phyloP scores from a whole-genome alignment of 1,140 invertebrate genomes.

The Zaprionus taronus region DNA sequence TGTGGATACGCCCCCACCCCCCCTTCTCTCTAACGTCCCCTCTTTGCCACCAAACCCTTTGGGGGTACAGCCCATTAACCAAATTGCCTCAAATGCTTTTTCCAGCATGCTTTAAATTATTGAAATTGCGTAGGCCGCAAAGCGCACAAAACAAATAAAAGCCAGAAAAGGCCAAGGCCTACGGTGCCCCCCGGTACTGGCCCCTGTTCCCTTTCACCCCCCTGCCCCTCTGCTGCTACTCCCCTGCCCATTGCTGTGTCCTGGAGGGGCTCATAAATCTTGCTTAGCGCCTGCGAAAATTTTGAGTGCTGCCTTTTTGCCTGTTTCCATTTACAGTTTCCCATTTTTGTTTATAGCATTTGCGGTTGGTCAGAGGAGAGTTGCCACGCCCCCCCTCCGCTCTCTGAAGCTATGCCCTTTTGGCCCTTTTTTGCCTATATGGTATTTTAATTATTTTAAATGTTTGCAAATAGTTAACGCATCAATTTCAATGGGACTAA shows the following conservation, averaged over 20 bases:
- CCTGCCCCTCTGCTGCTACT: too few relatives aligned
- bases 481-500: conserved; percentile 2
- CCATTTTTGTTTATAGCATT: conserved; percentile 51
- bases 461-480: conserved; percentile 41
- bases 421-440: conserved; percentile 50
- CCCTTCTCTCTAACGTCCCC: not conserved
- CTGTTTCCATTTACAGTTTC: not conserved
- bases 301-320: conserved; percentile 38
- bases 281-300: conserved; percentile 68
- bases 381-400: not conserved
- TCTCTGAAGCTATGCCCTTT: not conserved
- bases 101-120: conserved; percentile 42
- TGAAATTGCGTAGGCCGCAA: conserved; percentile 7
- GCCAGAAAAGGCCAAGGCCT: conserved; percentile 65
- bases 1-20: conserved; percentile 14
- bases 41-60: conserved; percentile 48
- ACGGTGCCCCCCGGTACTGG: conserved; percentile 14
- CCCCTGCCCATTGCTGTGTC: not conserved
- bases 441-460: conserved; percentile 77
- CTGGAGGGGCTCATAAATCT: conserved; percentile 72
- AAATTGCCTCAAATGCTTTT: conserved; percentile 69
- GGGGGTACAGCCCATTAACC: conserved; percentile 70
- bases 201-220: not conserved
- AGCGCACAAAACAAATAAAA: conserved; percentile 46
- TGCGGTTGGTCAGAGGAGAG: conserved; percentile 42